Evolutionary conservation across 37 sponge, comb jelly and placozoan species (phyloP).

Genomic region (Halisarca cf. caerulea): DNA sequence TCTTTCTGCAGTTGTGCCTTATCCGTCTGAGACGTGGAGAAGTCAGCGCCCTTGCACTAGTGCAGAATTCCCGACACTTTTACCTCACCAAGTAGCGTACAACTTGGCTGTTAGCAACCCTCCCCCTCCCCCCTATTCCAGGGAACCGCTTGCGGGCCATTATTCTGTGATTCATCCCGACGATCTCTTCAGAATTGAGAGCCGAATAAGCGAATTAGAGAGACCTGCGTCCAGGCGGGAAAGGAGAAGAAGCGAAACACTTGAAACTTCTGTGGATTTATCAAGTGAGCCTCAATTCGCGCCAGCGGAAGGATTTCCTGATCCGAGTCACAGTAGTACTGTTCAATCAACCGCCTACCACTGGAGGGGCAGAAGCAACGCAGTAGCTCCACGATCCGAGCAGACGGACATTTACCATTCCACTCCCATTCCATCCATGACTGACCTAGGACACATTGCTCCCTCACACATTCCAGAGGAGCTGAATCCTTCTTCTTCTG

Average conservation of each 20-base stretch:
- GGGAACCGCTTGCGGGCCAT: constrained; percentile 12
- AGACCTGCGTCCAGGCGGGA: too few relatives aligned
- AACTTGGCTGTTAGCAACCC: background rate
- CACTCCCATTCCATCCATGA: too few relatives aligned
- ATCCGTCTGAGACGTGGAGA: background rate
- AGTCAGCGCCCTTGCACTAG: background rate
- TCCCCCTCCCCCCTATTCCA: constrained; percentile 14
- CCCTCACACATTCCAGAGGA: background rate
- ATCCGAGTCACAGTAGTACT: background rate
- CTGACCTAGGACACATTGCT: background rate
- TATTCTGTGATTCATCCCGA: background rate
- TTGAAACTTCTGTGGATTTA: too few relatives aligned
- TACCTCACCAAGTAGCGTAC: background rate
- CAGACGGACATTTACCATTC: background rate
- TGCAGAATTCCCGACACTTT: background rate
- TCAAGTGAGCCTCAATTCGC: too few relatives aligned
- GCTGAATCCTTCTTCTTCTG: too few relatives aligned
- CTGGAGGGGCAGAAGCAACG: background rate
- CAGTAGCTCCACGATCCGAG: background rate
- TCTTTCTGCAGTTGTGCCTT: constrained; percentile 3
- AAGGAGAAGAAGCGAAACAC: too few relatives aligned
- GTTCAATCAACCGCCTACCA: background rate
- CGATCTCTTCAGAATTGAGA: background rate
- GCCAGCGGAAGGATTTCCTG: background rate
- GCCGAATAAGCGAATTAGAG: background rate